Evolutionary conservation across 1,140 invertebrate species (phyloP), one percentile per base, ranked within the genome.

Genomic region (Anastatus disparis): DNA sequence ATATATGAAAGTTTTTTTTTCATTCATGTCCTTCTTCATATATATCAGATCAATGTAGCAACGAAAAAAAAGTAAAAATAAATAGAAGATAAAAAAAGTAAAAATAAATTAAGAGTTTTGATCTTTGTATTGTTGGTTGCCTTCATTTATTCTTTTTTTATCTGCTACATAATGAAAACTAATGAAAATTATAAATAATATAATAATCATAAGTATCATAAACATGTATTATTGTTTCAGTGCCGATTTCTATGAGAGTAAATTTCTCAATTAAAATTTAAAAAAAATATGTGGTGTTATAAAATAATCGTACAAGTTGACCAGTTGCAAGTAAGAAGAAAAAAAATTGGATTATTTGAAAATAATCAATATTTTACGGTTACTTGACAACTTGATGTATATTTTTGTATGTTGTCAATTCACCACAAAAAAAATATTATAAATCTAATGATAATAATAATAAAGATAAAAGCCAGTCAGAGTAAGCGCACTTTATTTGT

Each of bases 381-480:
- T 35, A 10, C 31, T 35, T 35, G 31, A 10, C 10, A 35, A 35
- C 10, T 6, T 6, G 4, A 6, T 6, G 10, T 10, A 10, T 35
- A 35, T 35, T 6, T 35, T 6, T 35, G 10, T 10, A 6, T 10
- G 31, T 35, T 35, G 31, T 6, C 31, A 35, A 35, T 31, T 27
- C 26, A 35, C n/a, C 29, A n/a, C 52, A 55, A 55, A 31, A 10
- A 55, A 9, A 27, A 20, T 52, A 52, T 6, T 55, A 68, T 74
- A 76, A 74, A 70, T 76, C 55, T 74, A 73, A 53, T 75, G 70
- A 73, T 62, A 52, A 74, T 74, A 77, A 70, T 50, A 71, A 74
- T 74, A 70, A 74, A 75, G 71, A 64, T 74, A 75, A 70, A 83
- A 78, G 79, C 79, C 78, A 83, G 78, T 83, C 78, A 74, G 71